Evolutionary conservation across 2,797 vertebrate species (phyloP), one percentile per base, ranked within the genome.

Genomic region (Myripristis murdjan): DNA sequence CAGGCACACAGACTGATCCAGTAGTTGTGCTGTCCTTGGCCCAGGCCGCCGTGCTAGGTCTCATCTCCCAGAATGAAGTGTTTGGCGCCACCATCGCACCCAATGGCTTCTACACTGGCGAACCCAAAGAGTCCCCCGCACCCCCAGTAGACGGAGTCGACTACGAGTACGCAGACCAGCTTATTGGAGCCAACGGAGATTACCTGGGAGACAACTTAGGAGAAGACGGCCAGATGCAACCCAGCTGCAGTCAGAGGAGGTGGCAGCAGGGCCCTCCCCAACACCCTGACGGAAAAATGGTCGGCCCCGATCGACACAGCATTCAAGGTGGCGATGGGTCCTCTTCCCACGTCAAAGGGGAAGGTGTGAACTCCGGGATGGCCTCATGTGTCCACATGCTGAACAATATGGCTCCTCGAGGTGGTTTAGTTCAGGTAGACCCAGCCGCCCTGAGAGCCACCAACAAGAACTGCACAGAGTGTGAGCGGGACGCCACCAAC

Each of bases 21-120:
- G 98, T 99, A 84, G 98, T 99, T 92, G 98, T 99, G 81, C 94
- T 99, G 66, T 98, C 97, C 46, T 92, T 99, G 91, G 97, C 98
- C 2, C 98, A 99, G 90, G 98, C 98, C 0, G 97, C 97, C 0
- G 96, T 99, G 60, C 93, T 99, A 73, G 98, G 98, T 66, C 94
- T 99, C 85, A 97, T 99, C 88, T 96, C 97, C 0, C 97, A 99
- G 48, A 98, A 98, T 83, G 97, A 98, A 91, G 96, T 98, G 77
- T 97, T 99, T 0, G 97, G 98, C n/a, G 97, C 97, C 84, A 98
- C 97, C 2, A 92, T 97, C 68, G 97, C 96, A 61, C 96, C 97
- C 0, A 91, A 96, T 0, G 96, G 96, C 76, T 96, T 98, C 90
- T 98, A 97, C 91, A 96, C 94, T 0, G 94, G 92, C 22, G 95